Percentiles rank a stretch among this genome's conserved stretches.
Conservation (phyloP, 2,888 invertebrate species). For the Drosophila paracracens region DNA sequence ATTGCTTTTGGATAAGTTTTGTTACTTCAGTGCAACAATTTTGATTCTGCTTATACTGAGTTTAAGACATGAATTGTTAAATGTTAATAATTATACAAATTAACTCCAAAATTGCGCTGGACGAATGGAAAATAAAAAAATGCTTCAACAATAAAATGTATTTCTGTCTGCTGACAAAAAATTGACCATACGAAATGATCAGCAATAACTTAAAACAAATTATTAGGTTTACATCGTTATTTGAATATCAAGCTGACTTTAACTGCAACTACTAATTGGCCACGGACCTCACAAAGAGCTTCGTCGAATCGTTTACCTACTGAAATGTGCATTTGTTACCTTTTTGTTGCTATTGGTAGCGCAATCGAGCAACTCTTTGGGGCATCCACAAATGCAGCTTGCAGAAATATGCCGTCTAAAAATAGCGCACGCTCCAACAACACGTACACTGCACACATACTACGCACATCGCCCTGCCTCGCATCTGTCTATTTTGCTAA, state of each 20-base stretch:
- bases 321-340: background rate
- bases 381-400: background rate
- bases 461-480: no score
- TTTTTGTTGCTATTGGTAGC: background rate
- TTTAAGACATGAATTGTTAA: background rate
- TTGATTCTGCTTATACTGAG: background rate
- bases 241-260: background rate
- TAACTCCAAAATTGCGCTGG: background rate
- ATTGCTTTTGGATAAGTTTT: background rate
- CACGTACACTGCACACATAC: background rate
- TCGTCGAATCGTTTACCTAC: background rate
- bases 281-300: background rate
- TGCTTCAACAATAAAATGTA: background rate
- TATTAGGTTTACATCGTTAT: background rate
- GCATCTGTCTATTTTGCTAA: constrained; percentile 35
- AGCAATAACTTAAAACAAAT: background rate
- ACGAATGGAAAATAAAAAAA: background rate
- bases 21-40: background rate
- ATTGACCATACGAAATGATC: background rate
- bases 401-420: background rate
- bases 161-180: background rate
- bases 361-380: background rate
- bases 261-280: background rate
- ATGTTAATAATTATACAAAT: background rate
- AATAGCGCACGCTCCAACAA: constrained; percentile 3